These are phyloP conservation scores for Pangasius sanitwongsei DNA, from an alignment of 2,797 vertebrate species.

Conservation along the genomic window DNA sequence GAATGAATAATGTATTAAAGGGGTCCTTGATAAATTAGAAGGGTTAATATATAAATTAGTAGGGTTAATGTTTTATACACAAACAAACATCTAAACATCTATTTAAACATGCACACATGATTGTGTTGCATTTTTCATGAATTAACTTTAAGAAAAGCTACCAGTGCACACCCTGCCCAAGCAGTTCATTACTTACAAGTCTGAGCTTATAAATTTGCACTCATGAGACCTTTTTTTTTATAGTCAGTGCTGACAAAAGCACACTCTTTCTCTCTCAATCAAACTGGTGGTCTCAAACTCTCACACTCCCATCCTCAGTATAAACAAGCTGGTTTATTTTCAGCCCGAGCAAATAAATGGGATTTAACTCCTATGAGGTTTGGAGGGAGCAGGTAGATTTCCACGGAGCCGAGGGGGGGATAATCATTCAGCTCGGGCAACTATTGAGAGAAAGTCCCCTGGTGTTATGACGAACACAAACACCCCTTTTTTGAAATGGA, in stretches of 20 bases:
- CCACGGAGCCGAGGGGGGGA: slow-evolving; percentile 53
- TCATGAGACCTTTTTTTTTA: background rate
- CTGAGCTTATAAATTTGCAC: background rate
- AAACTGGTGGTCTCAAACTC: slow-evolving; percentile 24
- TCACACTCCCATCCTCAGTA: slow-evolving; percentile 40
- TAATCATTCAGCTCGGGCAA: slow-evolving; percentile 48
- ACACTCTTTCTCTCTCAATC: background rate
- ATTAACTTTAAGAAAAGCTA: background rate
- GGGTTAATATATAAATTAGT: too few species aligned
- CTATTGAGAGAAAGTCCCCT: slow-evolving; percentile 71
- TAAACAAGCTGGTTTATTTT: slow-evolving; percentile 71
- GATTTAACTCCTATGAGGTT: slow-evolving; percentile 28
- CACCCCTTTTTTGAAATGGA: slow-evolving; percentile 76
- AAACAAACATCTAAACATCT: too few species aligned
- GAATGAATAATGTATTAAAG: background rate
- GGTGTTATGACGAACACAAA: slow-evolving; percentile 74
- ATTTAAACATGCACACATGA: too few species aligned
- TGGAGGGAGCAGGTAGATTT: slow-evolving; percentile 67
- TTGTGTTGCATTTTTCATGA: background rate
- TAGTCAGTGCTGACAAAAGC: slow-evolving; percentile 13
- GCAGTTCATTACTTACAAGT: background rate
- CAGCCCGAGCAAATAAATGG: slow-evolving; percentile 58
- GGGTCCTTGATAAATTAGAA: too few species aligned
- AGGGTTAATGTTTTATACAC: too few species aligned
- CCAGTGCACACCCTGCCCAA: background rate